Percentiles rank a stretch among this genome's conserved stretches.
Evolutionary conservation across 1,140 invertebrate species (phyloP).

Genomic region (Chlorops oryzae): DNA sequence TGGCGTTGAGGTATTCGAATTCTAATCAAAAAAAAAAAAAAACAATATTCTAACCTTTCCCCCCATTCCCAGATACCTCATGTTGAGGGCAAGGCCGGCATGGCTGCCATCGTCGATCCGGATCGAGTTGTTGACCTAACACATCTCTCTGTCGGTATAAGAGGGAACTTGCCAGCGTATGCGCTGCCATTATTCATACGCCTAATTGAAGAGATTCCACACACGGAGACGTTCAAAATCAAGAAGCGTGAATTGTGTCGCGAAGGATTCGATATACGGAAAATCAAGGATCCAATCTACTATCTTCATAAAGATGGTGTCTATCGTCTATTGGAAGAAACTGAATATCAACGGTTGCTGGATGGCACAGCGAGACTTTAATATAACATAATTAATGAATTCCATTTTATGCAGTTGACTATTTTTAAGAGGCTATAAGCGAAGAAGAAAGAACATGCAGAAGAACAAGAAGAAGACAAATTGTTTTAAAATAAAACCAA

Average conservation of each 20-base stretch:
- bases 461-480: too few species aligned
- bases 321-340: conserved; percentile 60
- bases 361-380: conserved; percentile 56
- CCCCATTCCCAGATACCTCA: conserved; percentile 59
- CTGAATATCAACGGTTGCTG: conserved; percentile 62
- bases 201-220: conserved; percentile 67
- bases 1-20: conserved; percentile 72
- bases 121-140: conserved; percentile 61
- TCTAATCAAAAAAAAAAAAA: not conserved
- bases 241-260: conserved; percentile 76
- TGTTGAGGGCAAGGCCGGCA: conserved; percentile 88
- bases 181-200: conserved; percentile 86
- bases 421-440: too few species aligned
- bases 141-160: conserved; percentile 58
- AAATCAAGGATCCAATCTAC: conserved; percentile 65
- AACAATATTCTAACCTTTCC: not conserved
- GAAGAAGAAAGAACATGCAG: too few species aligned
- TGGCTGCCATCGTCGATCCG: conserved; percentile 86
- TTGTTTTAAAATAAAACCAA: too few species aligned
- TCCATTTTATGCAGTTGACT: too few species aligned
- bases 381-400: conserved; percentile 18
- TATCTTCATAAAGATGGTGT: conserved; percentile 62
- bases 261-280: conserved; percentile 66
- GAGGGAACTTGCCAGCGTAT: conserved; percentile 70
- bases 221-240: conserved; percentile 89